Conservation (phyloP, 2,797 vertebrate species). For the Avahi laniger region DNA sequence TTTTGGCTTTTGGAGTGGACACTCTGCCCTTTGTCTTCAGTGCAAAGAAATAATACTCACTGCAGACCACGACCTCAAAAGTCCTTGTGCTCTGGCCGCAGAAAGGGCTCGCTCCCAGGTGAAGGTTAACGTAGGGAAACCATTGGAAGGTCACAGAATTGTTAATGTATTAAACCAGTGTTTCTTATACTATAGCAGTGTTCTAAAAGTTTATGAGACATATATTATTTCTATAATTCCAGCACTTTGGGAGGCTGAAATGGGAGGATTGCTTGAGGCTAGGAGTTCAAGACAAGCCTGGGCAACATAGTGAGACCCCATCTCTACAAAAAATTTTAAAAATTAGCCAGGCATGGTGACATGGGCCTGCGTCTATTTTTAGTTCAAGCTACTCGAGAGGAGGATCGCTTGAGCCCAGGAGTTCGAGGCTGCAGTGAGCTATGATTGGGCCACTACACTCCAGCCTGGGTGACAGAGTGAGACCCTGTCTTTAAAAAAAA, state of each 20-base stretch:
- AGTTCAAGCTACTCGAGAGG: not conserved
- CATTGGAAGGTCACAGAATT: not conserved
- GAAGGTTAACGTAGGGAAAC: not conserved
- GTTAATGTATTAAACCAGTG: not conserved
- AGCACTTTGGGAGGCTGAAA: not conserved
- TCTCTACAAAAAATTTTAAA: not conserved
- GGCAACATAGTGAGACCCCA: not conserved
- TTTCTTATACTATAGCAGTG: not conserved
- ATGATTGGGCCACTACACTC: not conserved
- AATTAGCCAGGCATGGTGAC: not conserved
- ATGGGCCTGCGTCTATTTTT: not conserved
- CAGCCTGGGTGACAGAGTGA: not conserved
- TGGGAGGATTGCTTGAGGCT: not conserved
- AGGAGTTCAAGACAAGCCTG: not conserved
- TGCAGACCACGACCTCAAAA: not conserved
- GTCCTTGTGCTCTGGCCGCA: not conserved
- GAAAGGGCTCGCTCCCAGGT: not conserved
- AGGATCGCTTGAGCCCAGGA: not conserved
- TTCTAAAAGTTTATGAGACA: not conserved
- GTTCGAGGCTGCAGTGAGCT: not conserved
- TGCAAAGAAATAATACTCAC: not conserved
- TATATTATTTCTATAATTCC: not conserved
- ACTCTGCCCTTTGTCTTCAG: constrained; percentile 30
- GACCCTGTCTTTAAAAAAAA: not conserved
- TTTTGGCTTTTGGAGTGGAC: constrained; percentile 33